Evolutionary conservation across 2,113 vertebrate species (phyloP).

Genomic region (Chunga burmeisteri): DNA sequence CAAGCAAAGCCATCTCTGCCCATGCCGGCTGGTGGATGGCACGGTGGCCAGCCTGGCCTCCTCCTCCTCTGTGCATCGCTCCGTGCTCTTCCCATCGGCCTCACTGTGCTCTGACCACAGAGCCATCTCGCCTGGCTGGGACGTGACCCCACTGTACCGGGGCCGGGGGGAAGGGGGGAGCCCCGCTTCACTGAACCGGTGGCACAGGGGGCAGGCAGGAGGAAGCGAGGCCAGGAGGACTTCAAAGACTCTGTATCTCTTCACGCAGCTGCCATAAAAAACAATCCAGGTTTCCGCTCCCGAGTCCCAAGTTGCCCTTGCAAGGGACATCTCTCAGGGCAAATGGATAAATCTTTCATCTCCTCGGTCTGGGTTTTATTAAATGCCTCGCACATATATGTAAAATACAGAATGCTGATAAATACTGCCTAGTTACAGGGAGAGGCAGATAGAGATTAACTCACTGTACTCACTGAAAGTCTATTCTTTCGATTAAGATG

Average conservation of each 20-base stretch:
- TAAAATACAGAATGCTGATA: constrained; percentile 21
- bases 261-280: constrained; percentile 58
- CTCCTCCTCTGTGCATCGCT: background rate
- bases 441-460: background rate
- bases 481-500: background rate
- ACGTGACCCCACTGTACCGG: accelerated
- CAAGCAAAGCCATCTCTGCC: background rate
- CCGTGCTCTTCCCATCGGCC: background rate
- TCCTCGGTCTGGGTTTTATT: constrained; percentile 55
- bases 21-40: accelerated
- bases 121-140: background rate
- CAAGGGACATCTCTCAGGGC: constrained; percentile 60
- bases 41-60: background rate
- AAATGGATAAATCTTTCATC: constrained; percentile 69
- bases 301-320: constrained; percentile 39
- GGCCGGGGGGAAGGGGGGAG: background rate
- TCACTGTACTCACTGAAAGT: background rate
- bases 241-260: constrained; percentile 60
- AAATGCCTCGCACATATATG: constrained; percentile 53
- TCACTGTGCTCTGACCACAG: background rate
- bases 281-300: constrained; percentile 66
- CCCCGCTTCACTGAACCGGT: background rate
- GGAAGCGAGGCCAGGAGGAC: background rate
- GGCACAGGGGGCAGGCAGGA: background rate
- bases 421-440: background rate